A percentile compares a stretch with the other conserved stretches of the same genome.
These are phyloP conservation scores for Agonopterix alstromeriana DNA, from an alignment of 2,888 invertebrate genomes.

Conservation along the genomic window DNA sequence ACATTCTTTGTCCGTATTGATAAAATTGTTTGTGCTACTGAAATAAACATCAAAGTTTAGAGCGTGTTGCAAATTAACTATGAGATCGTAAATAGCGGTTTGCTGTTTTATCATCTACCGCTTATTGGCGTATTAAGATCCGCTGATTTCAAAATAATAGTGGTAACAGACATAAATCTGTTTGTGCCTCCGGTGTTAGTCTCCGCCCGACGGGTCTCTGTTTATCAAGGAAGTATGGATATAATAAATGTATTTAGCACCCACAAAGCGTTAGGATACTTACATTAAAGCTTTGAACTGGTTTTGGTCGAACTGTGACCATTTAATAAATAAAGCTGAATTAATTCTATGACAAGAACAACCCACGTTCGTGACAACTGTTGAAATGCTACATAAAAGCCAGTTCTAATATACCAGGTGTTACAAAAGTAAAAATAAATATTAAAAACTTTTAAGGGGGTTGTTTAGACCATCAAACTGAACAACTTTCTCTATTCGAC, in stretches of 20 bases:
- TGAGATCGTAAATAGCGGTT: constrained; percentile 8
- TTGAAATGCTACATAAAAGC: too few species aligned
- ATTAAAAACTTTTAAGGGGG: too few species aligned
- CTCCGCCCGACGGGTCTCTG: constrained; percentile 19
- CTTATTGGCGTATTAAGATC: constrained; percentile 39
- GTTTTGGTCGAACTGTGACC: not conserved
- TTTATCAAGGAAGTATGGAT: constrained; percentile 25
- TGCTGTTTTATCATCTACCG: constrained; percentile 16
- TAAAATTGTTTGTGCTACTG: not conserved
- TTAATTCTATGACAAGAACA: too few species aligned
- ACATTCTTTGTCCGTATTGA: too few species aligned
- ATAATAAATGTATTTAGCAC: constrained; percentile 18
- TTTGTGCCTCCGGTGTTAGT: constrained; percentile 38
- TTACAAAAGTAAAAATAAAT: too few species aligned
- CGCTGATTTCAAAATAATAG: constrained; percentile 48
- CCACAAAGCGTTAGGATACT: constrained; percentile 3
- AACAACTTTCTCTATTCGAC: too few species aligned
- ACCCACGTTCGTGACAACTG: too few species aligned
- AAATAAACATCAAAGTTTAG: not conserved
- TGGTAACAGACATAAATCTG: constrained; percentile 39
- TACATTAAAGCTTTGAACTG: not conserved
- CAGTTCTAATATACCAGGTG: too few species aligned
- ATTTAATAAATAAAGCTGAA: too few species aligned
- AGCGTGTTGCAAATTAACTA: constrained; percentile 2
- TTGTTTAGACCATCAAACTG: too few species aligned